phyloP scores from a whole-genome alignment of 2,113 vertebrate genomes.

The Azemiops feae region DNA sequence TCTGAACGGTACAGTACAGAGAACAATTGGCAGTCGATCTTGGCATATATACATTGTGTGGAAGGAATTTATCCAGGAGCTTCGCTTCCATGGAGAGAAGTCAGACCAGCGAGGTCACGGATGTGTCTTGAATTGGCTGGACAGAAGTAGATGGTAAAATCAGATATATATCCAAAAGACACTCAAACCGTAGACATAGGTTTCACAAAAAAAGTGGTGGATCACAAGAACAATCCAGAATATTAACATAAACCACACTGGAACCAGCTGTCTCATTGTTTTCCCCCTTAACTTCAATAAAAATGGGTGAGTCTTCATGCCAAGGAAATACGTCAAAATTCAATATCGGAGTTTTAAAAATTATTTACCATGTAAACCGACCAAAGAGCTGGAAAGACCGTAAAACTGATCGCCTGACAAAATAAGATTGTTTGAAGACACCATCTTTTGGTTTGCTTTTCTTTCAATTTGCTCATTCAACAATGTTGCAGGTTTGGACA shows the following conservation, averaged over 20 bases:
- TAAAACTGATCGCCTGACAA: constrained; percentile 9
- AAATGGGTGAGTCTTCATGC: constrained; percentile 69
- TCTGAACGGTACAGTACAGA: constrained; percentile 54
- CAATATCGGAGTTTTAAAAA: constrained; percentile 29
- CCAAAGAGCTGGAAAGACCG: constrained; percentile 10
- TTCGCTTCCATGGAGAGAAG: constrained; percentile 69
- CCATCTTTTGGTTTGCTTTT: background rate
- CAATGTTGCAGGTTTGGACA: constrained; percentile 37
- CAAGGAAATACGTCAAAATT: constrained; percentile 66
- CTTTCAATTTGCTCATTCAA: constrained; percentile 9
- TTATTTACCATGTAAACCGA: background rate
- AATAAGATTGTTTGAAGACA: constrained; percentile 22
- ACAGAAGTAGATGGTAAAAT: constrained; percentile 61
- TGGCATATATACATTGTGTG: constrained; percentile 68
- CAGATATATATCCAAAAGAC: background rate
- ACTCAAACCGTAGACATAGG: background rate
- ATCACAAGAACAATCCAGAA: constrained; percentile 32
- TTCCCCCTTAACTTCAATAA: constrained; percentile 69
- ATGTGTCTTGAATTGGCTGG: constrained; percentile 70
- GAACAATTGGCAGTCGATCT: constrained; percentile 56
- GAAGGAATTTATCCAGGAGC: constrained; percentile 65
- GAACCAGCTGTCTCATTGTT: constrained; percentile 65
- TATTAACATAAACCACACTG: constrained; percentile 57
- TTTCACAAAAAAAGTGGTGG: background rate
- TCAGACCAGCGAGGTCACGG: constrained; percentile 63